Percentiles rank a stretch among this genome's conserved stretches.
Conservation (phyloP, 2,888 invertebrate genomes). For the Elegia similella region DNA sequence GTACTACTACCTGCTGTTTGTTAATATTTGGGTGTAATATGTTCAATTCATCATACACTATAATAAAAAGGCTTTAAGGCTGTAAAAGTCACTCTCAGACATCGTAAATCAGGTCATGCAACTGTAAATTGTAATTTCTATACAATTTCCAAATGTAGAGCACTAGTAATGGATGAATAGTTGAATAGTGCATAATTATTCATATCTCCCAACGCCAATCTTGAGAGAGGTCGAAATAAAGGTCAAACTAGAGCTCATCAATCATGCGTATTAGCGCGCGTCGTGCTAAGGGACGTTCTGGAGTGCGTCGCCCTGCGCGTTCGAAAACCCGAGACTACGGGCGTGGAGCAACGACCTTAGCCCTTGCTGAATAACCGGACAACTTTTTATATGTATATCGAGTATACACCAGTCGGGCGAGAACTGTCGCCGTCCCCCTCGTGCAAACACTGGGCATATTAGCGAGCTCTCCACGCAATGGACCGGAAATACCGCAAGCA, state of each 20-base stretch:
- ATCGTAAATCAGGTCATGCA: neutral
- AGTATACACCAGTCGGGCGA: slow-evolving; percentile 20
- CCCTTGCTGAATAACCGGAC: slow-evolving; percentile 62
- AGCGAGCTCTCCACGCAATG: slow-evolving; percentile 15
- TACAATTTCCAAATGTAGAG: neutral
- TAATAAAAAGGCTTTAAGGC: neutral
- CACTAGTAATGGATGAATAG: neutral
- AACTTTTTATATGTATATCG: slow-evolving; percentile 44
- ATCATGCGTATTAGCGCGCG: slow-evolving; percentile 38
- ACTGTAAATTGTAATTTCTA: slow-evolving; percentile 1
- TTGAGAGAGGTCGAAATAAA: slow-evolving; percentile 9
- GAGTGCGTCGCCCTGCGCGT: slow-evolving; percentile 63
- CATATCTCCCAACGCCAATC: neutral
- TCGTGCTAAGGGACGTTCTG: slow-evolving; percentile 40
- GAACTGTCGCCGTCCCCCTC: slow-evolving; percentile 19
- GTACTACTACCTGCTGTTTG: no score
- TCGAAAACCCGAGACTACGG: slow-evolving; percentile 54
- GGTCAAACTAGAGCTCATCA: slow-evolving; percentile 31
- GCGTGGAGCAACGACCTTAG: slow-evolving; percentile 71
- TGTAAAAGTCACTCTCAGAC: neutral
- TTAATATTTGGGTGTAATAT: no score
- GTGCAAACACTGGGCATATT: slow-evolving; percentile 16
- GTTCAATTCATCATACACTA: neutral
- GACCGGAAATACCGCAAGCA: slow-evolving; percentile 13
- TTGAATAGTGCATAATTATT: neutral